Evolutionary conservation across 2,113 vertebrate species (phyloP), one percentile per base, ranked within the genome.

Genomic region (Cichladusa arquata): DNA sequence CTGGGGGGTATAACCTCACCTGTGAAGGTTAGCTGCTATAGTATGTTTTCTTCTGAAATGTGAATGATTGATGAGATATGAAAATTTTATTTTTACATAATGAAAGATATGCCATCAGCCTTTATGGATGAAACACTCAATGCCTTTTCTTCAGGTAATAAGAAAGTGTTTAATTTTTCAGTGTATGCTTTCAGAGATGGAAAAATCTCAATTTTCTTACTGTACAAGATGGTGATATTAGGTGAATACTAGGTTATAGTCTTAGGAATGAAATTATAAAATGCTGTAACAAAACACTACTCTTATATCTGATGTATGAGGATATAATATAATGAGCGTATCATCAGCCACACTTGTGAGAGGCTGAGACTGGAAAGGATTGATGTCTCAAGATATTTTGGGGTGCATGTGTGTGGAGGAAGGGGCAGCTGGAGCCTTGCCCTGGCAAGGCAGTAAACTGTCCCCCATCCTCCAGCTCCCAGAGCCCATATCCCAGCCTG

Each of bases 151-250:
- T 77, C 60, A 58, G 20, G 38, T 73, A 73, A 62, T 79, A 83
- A 29, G 28, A 48, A 80, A 80, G 29, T 62, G 25, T 73, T 92
- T 77, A 80, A 92, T 77, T 88, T 95, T 92, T 95, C 67, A 93
- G 29, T 19, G 14, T 50, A 36, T 82, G 47, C 47, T 73, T 94
- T 88, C 62, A 86, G 25, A 92, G 20, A 51, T n/a, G 44, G n/a
- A 77, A 92, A 92, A 86, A 53, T 26, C 22, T 53, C 19, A 62
- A 42, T 53, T 58, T 94, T 94, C 36, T 28, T 65, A 48, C 9
- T 80, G 5, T 58, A 28, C 11, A 61, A 45, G 13, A 53, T 19
- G 12, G 18, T 34, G 12, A 14, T 54, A 66, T 47, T 69, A 31
- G 23, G 13, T 54, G 9, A 36, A 69, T 42, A 45, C 26, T 88